Percentiles rank a stretch among this genome's conserved stretches.
Evolutionary conservation across 2,113 vertebrate species (phyloP).

Genomic region (Platysteira castanea): DNA sequence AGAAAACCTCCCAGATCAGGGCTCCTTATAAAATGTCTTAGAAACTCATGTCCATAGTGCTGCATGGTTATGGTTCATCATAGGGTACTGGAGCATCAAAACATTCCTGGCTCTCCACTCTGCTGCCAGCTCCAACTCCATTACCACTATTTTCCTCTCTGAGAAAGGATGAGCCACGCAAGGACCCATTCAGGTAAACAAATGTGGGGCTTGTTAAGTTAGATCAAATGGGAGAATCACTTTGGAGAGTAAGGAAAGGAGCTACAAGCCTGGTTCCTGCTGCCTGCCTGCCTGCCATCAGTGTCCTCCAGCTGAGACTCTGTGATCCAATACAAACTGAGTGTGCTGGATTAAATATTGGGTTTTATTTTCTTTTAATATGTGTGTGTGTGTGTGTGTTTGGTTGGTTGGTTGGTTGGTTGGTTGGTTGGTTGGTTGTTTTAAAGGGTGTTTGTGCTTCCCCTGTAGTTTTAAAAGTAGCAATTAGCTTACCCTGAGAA

Average conservation of each 20-base stretch:
- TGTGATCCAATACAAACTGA: background rate
- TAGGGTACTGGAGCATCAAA: background rate
- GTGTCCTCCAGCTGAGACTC: background rate
- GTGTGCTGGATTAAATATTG: background rate
- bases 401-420: background rate
- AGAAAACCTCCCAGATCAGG: background rate
- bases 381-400: no score
- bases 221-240: background rate
- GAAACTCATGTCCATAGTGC: background rate
- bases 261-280: background rate
- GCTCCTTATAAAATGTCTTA: background rate
- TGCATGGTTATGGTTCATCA: background rate
- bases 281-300: background rate
- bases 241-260: background rate
- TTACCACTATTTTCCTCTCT: background rate
- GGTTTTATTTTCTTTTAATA: background rate
- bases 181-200: background rate
- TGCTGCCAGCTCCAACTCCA: background rate
- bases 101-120: background rate
- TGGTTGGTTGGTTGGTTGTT: background rate
- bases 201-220: background rate
- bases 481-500: background rate
- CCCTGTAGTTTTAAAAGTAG: background rate
- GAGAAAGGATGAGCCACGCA: background rate
- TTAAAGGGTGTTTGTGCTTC: background rate